Conservation (phyloP, 2,113 vertebrate genomes). For the Ciconia stormi region DNA sequence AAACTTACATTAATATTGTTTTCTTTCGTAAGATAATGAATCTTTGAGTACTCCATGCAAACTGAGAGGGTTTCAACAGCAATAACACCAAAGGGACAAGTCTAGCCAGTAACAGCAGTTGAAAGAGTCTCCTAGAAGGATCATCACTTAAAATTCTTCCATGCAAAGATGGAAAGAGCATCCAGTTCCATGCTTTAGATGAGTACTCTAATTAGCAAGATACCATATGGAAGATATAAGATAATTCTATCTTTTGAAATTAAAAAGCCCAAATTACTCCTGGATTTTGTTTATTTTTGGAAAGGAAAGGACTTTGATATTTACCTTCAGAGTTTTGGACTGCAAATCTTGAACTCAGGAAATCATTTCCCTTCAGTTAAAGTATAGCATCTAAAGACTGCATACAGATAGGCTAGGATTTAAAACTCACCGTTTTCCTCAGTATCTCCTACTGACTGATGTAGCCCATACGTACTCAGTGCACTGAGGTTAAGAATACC, state of each 20-base stretch:
- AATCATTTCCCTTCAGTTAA: neutral
- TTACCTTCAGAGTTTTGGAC: neutral
- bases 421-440: neutral
- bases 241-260: neutral
- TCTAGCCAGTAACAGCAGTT: neutral
- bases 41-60: neutral
- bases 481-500: neutral
- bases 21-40: neutral
- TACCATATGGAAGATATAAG: neutral
- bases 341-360: neutral
- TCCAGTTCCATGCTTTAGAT: neutral
- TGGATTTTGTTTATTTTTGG: neutral
- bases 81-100: neutral
- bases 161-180: neutral
- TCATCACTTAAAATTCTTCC: neutral
- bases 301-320: neutral
- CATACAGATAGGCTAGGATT: neutral
- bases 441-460: neutral
- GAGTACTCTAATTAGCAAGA: neutral
- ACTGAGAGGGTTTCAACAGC: neutral
- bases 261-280: neutral
- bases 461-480: neutral
- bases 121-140: neutral
- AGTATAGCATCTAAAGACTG: neutral
- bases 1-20: neutral